A percentile compares a stretch with the other conserved stretches of the same genome.
Evolutionary conservation across 1,140 invertebrate genomes (phyloP).

Genomic region (Episyrphus balteatus): DNA sequence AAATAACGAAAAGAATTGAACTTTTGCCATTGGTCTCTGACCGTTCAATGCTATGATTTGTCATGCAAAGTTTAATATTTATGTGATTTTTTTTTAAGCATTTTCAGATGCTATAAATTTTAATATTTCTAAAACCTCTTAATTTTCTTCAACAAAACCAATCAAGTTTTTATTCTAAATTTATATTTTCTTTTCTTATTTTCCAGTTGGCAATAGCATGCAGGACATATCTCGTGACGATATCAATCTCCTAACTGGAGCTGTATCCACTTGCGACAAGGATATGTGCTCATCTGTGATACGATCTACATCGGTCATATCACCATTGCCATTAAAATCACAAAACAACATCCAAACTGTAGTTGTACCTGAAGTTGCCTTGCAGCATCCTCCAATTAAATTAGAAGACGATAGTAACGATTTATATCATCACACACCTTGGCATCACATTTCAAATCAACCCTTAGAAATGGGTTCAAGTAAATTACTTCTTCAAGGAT

Average conservation of each 20-base stretch:
- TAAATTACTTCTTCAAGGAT: conserved; percentile 25
- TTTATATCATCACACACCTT: background rate
- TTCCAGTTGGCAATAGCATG: conserved; percentile 12
- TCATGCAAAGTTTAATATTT: no score
- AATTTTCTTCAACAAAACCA: no score
- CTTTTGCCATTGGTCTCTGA: no score
- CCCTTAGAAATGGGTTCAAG: conserved; percentile 7
- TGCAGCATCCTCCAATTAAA: background rate
- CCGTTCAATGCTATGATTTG: no score
- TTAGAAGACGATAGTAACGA: background rate
- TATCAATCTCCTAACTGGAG: conserved; percentile 7
- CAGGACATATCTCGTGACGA: conserved; percentile 12
- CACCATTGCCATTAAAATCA: background rate
- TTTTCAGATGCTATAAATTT: no score
- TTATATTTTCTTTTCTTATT: background rate
- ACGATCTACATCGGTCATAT: background rate
- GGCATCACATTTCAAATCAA: background rate
- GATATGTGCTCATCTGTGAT: conserved; percentile 5
- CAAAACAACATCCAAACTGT: background rate
- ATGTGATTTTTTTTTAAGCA: no score
- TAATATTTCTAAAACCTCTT: no score
- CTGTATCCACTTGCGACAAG: conserved; percentile 1
- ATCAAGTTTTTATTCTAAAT: no score
- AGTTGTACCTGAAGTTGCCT: no score
- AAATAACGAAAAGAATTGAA: no score